A percentile compares a stretch with the other conserved stretches of the same genome.
Conservation (phyloP, 2,888 invertebrate genomes). For the Harpalus rufipes region DNA sequence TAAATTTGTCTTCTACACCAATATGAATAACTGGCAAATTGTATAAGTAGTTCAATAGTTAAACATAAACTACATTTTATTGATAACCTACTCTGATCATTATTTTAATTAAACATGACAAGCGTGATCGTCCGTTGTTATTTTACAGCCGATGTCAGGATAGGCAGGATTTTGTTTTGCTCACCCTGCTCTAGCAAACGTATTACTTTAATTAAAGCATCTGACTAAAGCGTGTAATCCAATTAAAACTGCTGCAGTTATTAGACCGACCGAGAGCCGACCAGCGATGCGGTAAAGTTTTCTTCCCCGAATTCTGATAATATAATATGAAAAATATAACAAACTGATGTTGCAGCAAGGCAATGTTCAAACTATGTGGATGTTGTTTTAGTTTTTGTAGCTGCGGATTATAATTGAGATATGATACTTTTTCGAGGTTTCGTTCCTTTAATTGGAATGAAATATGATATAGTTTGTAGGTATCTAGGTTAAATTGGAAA, state of each 20-base stretch:
- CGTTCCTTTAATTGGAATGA: constrained; percentile 23
- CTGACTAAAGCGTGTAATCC: constrained; percentile 65
- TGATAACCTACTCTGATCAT: constrained; percentile 26
- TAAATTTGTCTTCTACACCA: too few relatives aligned
- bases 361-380: constrained; percentile 20
- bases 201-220: constrained; percentile 66
- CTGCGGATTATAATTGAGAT: constrained; percentile 32
- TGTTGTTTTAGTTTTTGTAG: constrained; percentile 22
- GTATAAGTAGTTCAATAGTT: constrained; percentile 39
- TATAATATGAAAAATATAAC: constrained; percentile 14
- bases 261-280: constrained; percentile 15
- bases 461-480: not conserved
- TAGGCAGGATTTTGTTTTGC: constrained; percentile 43
- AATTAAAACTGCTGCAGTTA: constrained; percentile 66
- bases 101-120: constrained; percentile 63
- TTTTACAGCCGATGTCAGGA: not conserved
- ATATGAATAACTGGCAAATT: too few relatives aligned
- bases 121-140: constrained; percentile 40
- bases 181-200: constrained; percentile 49
- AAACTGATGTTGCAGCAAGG: not conserved
- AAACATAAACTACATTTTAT: constrained; percentile 34
- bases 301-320: constrained; percentile 15
- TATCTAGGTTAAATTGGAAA: constrained; percentile 8
- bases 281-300: constrained; percentile 16
- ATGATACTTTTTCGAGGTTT: constrained; percentile 12